Evolutionary conservation across 2,888 invertebrate genomes (phyloP), one percentile per base, ranked within the genome.

Genomic region (Agonum fuliginosum): DNA sequence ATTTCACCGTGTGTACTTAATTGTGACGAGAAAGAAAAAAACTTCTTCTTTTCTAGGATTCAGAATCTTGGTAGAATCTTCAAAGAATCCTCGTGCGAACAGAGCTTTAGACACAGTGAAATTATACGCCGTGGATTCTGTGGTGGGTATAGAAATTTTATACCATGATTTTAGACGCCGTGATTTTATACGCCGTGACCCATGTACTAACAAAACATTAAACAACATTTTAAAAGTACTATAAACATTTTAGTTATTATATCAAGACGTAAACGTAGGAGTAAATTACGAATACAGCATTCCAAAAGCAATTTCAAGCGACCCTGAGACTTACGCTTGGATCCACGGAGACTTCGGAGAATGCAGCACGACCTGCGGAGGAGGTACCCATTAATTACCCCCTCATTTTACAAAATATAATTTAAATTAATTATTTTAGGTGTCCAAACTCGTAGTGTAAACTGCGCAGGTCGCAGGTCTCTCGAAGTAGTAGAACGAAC

Each of bases 271-370:
- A 19, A 96, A 96, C 83, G 94, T 95, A 0, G 97, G 96, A 4
- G 92, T 98, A 4, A 88, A 92, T 78, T 98, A 97, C 86, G 95
- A 97, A 84, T 98, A 97, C 88, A 97, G 96, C 83, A 90, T 97
- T 34, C 97, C 97, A 0, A 91, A 92, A 67, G 91, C 91, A 22
- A 87, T 93, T 17, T 90, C 91, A 0, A 91, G 91, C 0, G 91
- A 93, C 81, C 90, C 91, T 0, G 93, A 94, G 83, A 91, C 91
- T 46, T 98, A 97, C 87, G 91, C 92, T 54, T 99, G 98, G 98
- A 90, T 92, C 41, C 91, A 91, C 81, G 93, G 92, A 48, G 90
- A 92, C 79, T 98, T 94, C 86, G 91, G 92, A 0, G 90, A 91
- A 0, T 99, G 98, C 88, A 94, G 92, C 81, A 91, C 91, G n/a